Evolutionary conservation across 2,888 invertebrate genomes (phyloP).

Genomic region (Notocelia uddmanniana): DNA sequence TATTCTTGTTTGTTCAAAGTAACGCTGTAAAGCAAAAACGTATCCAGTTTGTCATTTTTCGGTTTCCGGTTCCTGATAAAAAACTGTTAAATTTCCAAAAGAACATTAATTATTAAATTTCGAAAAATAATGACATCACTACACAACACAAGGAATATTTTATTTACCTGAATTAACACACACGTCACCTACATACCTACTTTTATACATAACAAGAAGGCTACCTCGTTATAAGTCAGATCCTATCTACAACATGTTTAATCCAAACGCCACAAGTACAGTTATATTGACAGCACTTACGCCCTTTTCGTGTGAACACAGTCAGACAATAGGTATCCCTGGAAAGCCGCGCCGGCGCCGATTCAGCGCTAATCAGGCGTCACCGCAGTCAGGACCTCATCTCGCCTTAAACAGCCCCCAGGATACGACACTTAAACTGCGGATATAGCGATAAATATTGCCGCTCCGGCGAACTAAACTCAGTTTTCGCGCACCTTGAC

Average conservation of each 20-base stretch:
- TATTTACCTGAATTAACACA: not conserved
- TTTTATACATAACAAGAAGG: not conserved
- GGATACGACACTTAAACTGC: conserved; percentile 49
- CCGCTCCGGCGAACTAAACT: too few species aligned
- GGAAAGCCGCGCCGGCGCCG: conserved; percentile 57
- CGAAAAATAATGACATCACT: too few species aligned
- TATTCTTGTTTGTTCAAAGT: too few species aligned
- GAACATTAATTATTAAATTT: too few species aligned
- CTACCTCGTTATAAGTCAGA: not conserved
- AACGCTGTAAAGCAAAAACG: too few species aligned
- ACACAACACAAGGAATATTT: too few species aligned
- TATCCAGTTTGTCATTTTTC: too few species aligned
- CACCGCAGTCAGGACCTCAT: conserved; percentile 73
- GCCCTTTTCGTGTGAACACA: not conserved
- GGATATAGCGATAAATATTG: conserved; percentile 52
- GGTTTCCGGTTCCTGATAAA: too few species aligned
- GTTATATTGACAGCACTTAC: not conserved
- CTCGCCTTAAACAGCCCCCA: conserved; percentile 71
- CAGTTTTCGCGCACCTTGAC: too few species aligned
- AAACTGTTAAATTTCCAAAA: too few species aligned
- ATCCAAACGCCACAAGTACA: not conserved
- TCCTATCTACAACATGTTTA: not conserved
- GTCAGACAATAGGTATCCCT: conserved; percentile 56
- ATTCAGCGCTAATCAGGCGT: conserved; percentile 73
- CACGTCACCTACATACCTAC: not conserved